Percentiles rank a stretch among this genome's conserved stretches.
Evolutionary conservation across 2,797 vertebrate genomes (phyloP).

Genomic region (Lerista edwardsae): DNA sequence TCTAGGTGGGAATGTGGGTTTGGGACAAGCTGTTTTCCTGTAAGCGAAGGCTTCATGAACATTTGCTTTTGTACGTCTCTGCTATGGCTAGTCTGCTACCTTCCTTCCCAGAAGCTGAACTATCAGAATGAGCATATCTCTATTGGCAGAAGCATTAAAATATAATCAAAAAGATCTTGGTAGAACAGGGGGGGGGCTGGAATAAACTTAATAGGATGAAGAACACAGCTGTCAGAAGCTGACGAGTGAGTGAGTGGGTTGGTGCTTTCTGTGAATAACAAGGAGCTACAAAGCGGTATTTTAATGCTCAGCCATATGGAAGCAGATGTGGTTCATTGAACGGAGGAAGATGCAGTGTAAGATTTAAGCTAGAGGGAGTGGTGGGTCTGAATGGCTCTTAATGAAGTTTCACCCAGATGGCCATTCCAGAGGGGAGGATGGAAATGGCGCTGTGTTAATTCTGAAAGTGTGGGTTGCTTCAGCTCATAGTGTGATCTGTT

Average conservation of each 20-base stretch:
- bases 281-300: neutral
- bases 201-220: neutral
- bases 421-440: neutral
- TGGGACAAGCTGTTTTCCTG: neutral
- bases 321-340: conserved; percentile 17
- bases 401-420: neutral
- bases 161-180: neutral
- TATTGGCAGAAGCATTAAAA: neutral
- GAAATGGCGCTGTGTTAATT: too few relatives aligned
- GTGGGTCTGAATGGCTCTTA: neutral
- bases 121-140: accelerated
- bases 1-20: neutral
- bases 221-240: conserved; percentile 5
- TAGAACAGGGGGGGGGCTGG: too few relatives aligned
- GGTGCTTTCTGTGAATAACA: conserved; percentile 20
- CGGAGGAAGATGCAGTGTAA: neutral
- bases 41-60: neutral
- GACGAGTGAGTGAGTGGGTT: neutral
- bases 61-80: neutral
- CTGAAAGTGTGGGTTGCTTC: neutral
- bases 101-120: accelerated
- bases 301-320: conserved; percentile 20
- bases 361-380: conserved; percentile 24
- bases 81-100: conserved; percentile 1
- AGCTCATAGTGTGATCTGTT: neutral